Evolutionary conservation across 2,888 invertebrate species (phyloP).

Genomic region (Noctuana brunneofusca): DNA sequence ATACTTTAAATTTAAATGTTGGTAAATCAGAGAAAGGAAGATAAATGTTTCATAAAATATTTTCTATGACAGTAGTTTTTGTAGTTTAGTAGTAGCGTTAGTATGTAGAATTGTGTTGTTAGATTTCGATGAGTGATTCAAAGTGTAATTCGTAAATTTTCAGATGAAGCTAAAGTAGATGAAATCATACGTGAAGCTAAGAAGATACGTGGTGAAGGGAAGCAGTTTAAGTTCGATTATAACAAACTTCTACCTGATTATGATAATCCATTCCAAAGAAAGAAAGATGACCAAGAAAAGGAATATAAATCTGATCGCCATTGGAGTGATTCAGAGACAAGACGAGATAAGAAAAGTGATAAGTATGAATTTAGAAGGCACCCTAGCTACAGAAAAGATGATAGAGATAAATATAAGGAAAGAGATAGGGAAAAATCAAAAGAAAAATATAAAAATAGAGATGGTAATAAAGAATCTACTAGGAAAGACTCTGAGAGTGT

Average conservation of each 20-base stretch:
- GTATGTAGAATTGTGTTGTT: not conserved
- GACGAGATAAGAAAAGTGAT: slow-evolving; percentile 43
- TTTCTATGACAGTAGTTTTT: not conserved
- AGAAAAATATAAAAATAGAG: slow-evolving; percentile 44
- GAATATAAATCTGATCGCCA: slow-evolving; percentile 41
- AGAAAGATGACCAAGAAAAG: slow-evolving; percentile 44
- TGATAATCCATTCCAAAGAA: slow-evolving; percentile 75
- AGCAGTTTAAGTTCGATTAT: slow-evolving; percentile 72
- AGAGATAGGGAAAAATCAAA: slow-evolving; percentile 44
- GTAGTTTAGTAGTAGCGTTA: not conserved
- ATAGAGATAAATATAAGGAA: slow-evolving; percentile 44
- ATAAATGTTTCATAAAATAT: not conserved
- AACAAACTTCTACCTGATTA: slow-evolving; percentile 71
- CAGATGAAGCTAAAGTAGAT: slow-evolving; percentile 70
- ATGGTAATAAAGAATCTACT: slow-evolving; percentile 34
- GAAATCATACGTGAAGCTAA: slow-evolving; percentile 74
- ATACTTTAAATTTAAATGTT: not conserved
- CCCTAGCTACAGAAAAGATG: slow-evolving; percentile 47
- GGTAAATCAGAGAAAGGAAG: not conserved
- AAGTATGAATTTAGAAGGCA: slow-evolving; percentile 45
- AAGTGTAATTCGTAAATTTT: slow-evolving; percentile 38
- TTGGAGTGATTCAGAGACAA: slow-evolving; percentile 39
- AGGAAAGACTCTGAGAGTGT: slow-evolving; percentile 38
- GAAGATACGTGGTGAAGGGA: slow-evolving; percentile 70
- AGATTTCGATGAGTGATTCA: not conserved